phyloP scores from a whole-genome alignment of 1,140 invertebrate genomes.

The Aethina tumida region DNA sequence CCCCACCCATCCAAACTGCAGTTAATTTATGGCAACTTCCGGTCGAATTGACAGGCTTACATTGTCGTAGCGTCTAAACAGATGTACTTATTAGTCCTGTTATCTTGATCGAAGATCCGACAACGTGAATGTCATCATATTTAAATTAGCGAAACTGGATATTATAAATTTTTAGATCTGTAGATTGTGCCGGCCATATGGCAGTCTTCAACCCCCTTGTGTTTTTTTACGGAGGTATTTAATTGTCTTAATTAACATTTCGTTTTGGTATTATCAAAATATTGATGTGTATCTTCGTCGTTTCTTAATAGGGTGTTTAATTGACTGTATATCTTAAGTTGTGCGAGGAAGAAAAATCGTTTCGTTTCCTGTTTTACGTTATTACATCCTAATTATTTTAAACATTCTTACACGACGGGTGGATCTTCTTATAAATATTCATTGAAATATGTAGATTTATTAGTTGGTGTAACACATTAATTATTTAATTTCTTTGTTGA shows the following conservation, averaged over 20 bases:
- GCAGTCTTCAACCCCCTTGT: slow-evolving; percentile 2
- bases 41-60: slow-evolving; percentile 21
- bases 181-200: slow-evolving; percentile 18
- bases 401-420: too few relatives aligned
- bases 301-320: slow-evolving; percentile 26
- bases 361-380: too few relatives aligned
- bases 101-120: slow-evolving; percentile 22
- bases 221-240: slow-evolving; percentile 2
- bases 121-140: slow-evolving; percentile 26
- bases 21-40: too few relatives aligned
- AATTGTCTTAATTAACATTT: slow-evolving; percentile 23
- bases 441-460: too few relatives aligned
- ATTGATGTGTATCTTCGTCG: slow-evolving; percentile 19
- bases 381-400: too few relatives aligned
- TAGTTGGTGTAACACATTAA: too few relatives aligned
- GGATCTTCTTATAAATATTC: too few relatives aligned
- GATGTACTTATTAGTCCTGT: slow-evolving; percentile 25
- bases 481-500: too few relatives aligned
- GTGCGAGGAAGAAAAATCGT: too few relatives aligned
- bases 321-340: slow-evolving; percentile 25
- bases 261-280: slow-evolving; percentile 22
- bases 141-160: slow-evolving; percentile 26
- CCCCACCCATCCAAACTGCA: too few relatives aligned
- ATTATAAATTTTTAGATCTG: slow-evolving; percentile 18
- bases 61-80: slow-evolving; percentile 23